These are phyloP conservation scores for Seladonia tumulorum DNA, from an alignment of 2,888 invertebrate species.

Conservation along the genomic window DNA sequence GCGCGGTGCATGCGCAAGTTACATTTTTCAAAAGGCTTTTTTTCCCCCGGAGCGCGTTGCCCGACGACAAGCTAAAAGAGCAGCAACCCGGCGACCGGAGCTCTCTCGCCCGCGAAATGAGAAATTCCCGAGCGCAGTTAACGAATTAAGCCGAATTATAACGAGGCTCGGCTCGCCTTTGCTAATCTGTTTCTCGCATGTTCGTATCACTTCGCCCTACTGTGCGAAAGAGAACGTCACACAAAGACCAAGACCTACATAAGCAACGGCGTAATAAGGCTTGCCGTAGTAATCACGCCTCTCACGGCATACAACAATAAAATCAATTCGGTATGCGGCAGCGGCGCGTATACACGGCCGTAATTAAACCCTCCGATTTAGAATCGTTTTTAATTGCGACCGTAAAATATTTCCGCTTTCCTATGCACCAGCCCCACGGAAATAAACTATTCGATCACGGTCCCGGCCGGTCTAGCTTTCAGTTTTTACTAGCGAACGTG, in stretches of 20 bases:
- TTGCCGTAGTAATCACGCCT: constrained; percentile 35
- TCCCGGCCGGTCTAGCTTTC: not conserved
- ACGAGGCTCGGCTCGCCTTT: constrained; percentile 33
- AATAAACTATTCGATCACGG: not conserved
- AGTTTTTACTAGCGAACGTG: not conserved
- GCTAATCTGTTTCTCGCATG: constrained; percentile 58
- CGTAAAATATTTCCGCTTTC: not conserved
- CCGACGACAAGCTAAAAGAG: not conserved
- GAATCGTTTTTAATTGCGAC: constrained; percentile 25
- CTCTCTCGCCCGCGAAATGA: constrained; percentile 12
- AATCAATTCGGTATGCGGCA: constrained; percentile 36
- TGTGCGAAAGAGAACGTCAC: constrained; percentile 54
- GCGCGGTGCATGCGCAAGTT: not conserved
- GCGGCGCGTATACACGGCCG: not conserved
- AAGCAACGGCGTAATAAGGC: constrained; percentile 40
- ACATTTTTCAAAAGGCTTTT: not conserved
- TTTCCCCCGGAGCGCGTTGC: not conserved
- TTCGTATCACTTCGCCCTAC: constrained; percentile 26
- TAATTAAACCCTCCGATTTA: constrained; percentile 36
- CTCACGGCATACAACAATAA: constrained; percentile 28
- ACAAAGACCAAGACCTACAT: constrained; percentile 59
- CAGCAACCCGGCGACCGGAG: not conserved
- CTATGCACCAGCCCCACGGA: not conserved
- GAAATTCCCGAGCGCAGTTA: constrained; percentile 31
- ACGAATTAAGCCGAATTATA: constrained; percentile 47